phyloP scores from a whole-genome alignment of 2,113 vertebrate genomes.

The Vulpes ferrilata region DNA sequence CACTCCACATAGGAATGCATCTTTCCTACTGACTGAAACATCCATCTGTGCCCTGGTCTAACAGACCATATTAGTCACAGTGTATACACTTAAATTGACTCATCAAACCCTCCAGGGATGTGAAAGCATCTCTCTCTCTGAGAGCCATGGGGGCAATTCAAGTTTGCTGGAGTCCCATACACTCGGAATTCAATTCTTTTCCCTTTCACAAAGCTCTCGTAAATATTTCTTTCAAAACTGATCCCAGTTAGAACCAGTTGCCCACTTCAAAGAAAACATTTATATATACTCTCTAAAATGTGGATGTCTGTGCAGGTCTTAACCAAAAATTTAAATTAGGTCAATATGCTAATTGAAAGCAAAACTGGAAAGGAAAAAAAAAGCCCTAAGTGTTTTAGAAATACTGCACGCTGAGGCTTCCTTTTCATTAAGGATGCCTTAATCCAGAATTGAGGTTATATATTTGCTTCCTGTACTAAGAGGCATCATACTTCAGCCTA shows the following conservation, averaged over 20 bases:
- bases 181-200: not conserved
- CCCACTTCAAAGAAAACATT: not conserved
- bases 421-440: not conserved
- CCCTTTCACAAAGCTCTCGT: not conserved
- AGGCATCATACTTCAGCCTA: not conserved
- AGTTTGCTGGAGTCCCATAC: not conserved
- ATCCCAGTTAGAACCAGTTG: not conserved
- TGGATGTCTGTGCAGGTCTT: not conserved
- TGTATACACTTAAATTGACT: conserved; percentile 52
- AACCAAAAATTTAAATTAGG: not conserved
- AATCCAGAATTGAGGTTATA: not conserved
- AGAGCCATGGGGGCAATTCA: not conserved
- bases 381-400: not conserved
- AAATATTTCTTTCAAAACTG: not conserved
- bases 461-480: not conserved
- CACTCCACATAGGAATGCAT: not conserved
- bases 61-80: conserved; percentile 60
- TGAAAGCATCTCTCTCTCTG: conserved; percentile 18
- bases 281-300: not conserved
- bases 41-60: conserved; percentile 37
- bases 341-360: not conserved
- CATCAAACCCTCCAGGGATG: not conserved
- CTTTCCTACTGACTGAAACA: conserved; percentile 60
- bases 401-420: too few species aligned
- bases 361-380: not conserved